Conservation (phyloP, 2,797 vertebrate species). For the Intellagama lesueurii region DNA sequence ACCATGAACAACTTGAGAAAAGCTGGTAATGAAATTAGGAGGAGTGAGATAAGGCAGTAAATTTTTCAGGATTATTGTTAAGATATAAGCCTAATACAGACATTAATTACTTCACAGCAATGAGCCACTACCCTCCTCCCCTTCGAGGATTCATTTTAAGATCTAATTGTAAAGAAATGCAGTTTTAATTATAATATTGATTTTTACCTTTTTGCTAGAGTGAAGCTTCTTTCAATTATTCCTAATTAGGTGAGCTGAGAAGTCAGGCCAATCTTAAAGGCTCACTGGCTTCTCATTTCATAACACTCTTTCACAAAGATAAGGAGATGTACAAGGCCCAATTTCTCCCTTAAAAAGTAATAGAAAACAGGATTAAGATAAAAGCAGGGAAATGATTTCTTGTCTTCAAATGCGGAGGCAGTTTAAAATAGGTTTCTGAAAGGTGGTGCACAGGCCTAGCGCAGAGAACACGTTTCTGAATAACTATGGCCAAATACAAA, state of each 20-base stretch:
- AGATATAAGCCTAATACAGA: conserved; percentile 68
- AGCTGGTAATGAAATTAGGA: conserved; percentile 39
- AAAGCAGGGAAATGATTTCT: conserved; percentile 48
- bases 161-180: conserved; percentile 66
- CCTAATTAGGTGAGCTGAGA: conserved; percentile 64
- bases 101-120: conserved; percentile 61
- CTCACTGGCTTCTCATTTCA: conserved; percentile 61
- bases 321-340: conserved; percentile 36
- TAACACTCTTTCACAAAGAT: conserved; percentile 48
- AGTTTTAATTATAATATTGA: conserved; percentile 73
- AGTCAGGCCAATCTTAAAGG: conserved; percentile 62
- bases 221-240: conserved; percentile 71
- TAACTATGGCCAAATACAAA: conserved; percentile 10
- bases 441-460: conserved; percentile 9
- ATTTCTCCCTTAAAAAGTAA: conserved; percentile 29
- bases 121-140: conserved; percentile 29
- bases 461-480: conserved; percentile 24
- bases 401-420: not conserved
- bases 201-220: conserved; percentile 61
- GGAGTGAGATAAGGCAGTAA: conserved; percentile 23
- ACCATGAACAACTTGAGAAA: conserved; percentile 29
- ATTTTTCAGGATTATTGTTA: conserved; percentile 60
- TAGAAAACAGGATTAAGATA: conserved; percentile 31
- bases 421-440: conserved; percentile 40
- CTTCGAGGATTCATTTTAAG: conserved; percentile 67